Conservation (phyloP, 2,888 invertebrate genomes). For the Calameuta pallipes region DNA sequence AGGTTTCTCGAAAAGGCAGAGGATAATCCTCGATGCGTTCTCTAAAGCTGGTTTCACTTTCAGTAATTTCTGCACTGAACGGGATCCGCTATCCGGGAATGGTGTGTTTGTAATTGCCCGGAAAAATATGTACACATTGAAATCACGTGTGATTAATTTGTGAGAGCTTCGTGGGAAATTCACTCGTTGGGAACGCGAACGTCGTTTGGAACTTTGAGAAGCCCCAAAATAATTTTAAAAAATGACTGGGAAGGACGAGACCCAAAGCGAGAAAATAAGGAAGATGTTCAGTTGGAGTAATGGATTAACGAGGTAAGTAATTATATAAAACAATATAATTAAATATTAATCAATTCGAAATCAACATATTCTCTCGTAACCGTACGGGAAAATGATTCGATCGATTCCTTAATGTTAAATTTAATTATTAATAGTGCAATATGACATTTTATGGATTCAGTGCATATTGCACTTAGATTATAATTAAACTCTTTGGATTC, state of each 20-base stretch:
- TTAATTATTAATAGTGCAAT: neutral
- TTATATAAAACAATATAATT: constrained; percentile 11
- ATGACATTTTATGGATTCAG: neutral
- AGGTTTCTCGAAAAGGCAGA: neutral
- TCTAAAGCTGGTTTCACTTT: neutral
- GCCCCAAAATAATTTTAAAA: neutral
- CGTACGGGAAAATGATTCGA: neutral
- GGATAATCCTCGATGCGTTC: neutral
- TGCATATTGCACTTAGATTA: no score
- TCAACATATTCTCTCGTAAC: no score
- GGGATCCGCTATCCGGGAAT: neutral
- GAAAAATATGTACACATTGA: neutral
- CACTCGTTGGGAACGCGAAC: neutral
- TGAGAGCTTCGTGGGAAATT: neutral
- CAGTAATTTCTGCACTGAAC: neutral
- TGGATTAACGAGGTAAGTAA: constrained; percentile 55
- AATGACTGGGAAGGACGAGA: constrained; percentile 40
- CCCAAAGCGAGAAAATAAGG: constrained; percentile 68
- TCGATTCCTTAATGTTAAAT: neutral
- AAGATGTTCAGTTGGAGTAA: constrained; percentile 76
- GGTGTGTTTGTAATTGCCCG: neutral
- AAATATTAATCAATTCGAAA: neutral
- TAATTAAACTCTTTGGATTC: no score
- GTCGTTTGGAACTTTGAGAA: neutral
- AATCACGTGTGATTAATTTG: neutral